Evolutionary conservation across 92 coral and sea anemone species (phyloP), one percentile per base, ranked within the genome.

Genomic region (Paragorgia papillata): DNA sequence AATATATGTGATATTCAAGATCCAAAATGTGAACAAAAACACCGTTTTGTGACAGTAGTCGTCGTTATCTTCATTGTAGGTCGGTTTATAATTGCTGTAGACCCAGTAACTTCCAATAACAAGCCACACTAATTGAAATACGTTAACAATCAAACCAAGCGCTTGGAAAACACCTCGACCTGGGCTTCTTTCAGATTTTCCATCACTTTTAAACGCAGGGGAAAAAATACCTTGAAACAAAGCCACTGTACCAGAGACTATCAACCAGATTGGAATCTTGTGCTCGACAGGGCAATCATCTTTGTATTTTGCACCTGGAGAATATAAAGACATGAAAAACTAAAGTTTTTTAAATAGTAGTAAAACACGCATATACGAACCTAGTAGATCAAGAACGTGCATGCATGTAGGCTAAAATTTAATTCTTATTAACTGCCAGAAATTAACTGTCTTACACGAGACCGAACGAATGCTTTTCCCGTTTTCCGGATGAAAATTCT

Each of bases 61-160:
- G 0, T 12, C 0, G 34, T 32, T 17, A 0, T 0, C 0, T 9
- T 17, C 0, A 30, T 68, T 49, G 55, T 66, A 79, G 19, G n/a
- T 25, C 24, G 92, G 96, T 67, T 86, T 3, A 50, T 90, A 88
- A 85, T 84, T 84, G 27, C 81, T 58, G 30, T 93, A 93, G 46
- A 93, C 89, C 97, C 97, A 93, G 53, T 90, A 96, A 79, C 89
- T 90, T 21, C 97, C 97, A 43, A 90, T 85, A 34, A 93, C 90
- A 76, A 93, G 87, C 97, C 97, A 93, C 53, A 85, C 90, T 26
- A 88, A 80, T 51, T 90, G 88, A 60, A 93, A 93, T 56, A 90
- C 82, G 83, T 93, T 96, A 46, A 93, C 68, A 39, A 90, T 63
- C 28, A 92, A 80, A 74, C 71, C 87, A 21, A 88, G 35, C 2